Evolutionary conservation across 2,113 vertebrate genomes (phyloP), one percentile per base, ranked within the genome.

Genomic region (Ancistrus triradiatus): DNA sequence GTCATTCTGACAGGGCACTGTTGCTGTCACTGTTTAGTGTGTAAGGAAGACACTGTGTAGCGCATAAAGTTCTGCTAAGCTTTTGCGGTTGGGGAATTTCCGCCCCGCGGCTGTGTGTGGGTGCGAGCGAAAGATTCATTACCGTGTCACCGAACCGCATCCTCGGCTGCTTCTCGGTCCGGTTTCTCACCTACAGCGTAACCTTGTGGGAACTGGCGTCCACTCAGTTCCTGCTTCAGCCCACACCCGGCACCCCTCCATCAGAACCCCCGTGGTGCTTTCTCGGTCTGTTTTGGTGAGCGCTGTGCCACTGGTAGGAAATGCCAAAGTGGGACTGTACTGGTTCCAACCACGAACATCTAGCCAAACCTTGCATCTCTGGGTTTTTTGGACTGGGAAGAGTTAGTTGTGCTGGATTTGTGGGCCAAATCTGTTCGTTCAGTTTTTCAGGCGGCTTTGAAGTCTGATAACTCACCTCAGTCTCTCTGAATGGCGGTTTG

Each of bases 121-220:
- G 58, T 33, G 31, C 8, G 44, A 63, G 58, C 22, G 38, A 51
- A 24, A 35, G 58, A 66, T 74, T 63, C 68, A 74, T 74, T 67
- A 67, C 31, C 33, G 48, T 59, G 64, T 64, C 68, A 71, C 59
- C 18, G 63, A 74, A 63, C 64, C 64, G 13, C 48, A 50, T 21
- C 19, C 52, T 63, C 63, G 37, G 42, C 51, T 38, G 49, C 57
- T 18, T 43, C 42, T 63, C 65, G 40, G 64, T 68, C 43, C 35
- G 21, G 8, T 50, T 68, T 15, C 55, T 44, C 65, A 59, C 44
- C 56, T 56, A 35, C 63, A 51, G 31, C 47, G 47, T 58, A 68
- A 48, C 56, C 59, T 64, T 63, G 46, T 63, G 65, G 42, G 65
- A 42, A 51, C 59, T 68, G 62, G 52, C 53, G 37, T 63, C 59